These are phyloP conservation scores for Nansenia antarctica DNA, from an alignment of 2,113 vertebrate genomes.

Conservation along the genomic window DNA sequence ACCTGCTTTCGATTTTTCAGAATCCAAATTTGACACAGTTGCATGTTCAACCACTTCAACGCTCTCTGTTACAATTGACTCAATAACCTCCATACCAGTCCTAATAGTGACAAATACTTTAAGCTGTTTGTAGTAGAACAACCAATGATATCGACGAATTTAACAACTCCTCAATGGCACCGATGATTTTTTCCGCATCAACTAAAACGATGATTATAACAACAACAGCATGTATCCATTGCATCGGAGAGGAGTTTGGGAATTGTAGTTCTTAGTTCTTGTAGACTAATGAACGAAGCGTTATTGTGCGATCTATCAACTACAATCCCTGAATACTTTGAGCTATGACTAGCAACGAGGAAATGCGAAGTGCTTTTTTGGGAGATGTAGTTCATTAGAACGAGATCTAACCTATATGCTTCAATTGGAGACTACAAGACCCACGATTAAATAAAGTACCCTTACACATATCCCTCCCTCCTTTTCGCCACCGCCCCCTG, in stretches of 20 bases:
- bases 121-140: constrained; percentile 4
- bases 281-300: fast-evolving
- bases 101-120: not conserved
- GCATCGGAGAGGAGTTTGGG: constrained; percentile 16
- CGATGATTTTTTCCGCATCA: constrained; percentile 56
- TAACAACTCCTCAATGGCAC: constrained; percentile 65
- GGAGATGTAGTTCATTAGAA: constrained; percentile 52
- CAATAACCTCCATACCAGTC: constrained; percentile 67
- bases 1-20: constrained; percentile 72
- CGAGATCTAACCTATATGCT: fast-evolving
- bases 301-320: constrained; percentile 3
- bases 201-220: constrained; percentile 65
- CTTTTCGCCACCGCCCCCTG: constrained; percentile 50
- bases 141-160: constrained; percentile 60
- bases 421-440: constrained; percentile 65
- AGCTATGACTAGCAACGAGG: fast-evolving
- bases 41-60: constrained; percentile 61
- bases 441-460: constrained; percentile 41
- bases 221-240: constrained; percentile 35
- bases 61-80: constrained; percentile 65
- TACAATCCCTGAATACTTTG: constrained; percentile 52
- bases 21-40: constrained; percentile 46
- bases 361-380: fast-evolving
- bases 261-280: constrained; percentile 46
- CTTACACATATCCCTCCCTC: constrained; percentile 46